Evolutionary conservation across 2,113 vertebrate genomes (phyloP).

Genomic region (Aix galericulata): DNA sequence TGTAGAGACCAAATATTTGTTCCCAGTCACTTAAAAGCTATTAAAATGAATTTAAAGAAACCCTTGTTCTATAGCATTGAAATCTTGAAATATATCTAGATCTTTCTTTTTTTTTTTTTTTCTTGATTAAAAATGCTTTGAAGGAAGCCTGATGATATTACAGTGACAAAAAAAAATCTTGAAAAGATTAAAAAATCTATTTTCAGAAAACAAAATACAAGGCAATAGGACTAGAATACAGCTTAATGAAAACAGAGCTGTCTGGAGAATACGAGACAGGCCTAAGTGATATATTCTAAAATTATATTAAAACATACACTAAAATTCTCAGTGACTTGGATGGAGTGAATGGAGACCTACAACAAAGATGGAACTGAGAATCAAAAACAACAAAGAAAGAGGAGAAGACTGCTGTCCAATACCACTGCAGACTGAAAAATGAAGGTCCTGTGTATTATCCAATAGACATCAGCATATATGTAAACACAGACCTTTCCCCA

Average conservation of each 20-base stretch:
- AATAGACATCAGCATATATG: not conserved
- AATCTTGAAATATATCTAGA: not conserved
- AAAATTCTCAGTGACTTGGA: not conserved
- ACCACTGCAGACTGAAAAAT: not conserved
- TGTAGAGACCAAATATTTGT: constrained; percentile 13
- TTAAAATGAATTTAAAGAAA: not conserved
- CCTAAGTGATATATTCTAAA: not conserved
- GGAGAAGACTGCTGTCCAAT: not conserved
- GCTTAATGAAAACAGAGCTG: not conserved
- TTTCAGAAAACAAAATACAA: not conserved
- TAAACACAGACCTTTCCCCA: not conserved
- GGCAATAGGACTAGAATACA: not conserved
- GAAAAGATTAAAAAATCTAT: not conserved
- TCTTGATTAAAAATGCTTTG: not conserved
- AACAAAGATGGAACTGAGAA: not conserved
- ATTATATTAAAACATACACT: not conserved
- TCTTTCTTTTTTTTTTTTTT: not conserved
- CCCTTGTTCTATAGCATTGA: not conserved
- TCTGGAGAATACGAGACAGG: not conserved
- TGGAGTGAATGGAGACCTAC: not conserved
- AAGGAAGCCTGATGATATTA: not conserved
- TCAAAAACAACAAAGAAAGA: not conserved
- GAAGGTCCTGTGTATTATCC: not conserved
- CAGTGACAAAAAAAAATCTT: not conserved
- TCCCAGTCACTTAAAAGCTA: constrained; percentile 21